These are phyloP conservation scores for Triplophysa rosa DNA, from an alignment of 2,113 vertebrate genomes.

Conservation along the genomic window DNA sequence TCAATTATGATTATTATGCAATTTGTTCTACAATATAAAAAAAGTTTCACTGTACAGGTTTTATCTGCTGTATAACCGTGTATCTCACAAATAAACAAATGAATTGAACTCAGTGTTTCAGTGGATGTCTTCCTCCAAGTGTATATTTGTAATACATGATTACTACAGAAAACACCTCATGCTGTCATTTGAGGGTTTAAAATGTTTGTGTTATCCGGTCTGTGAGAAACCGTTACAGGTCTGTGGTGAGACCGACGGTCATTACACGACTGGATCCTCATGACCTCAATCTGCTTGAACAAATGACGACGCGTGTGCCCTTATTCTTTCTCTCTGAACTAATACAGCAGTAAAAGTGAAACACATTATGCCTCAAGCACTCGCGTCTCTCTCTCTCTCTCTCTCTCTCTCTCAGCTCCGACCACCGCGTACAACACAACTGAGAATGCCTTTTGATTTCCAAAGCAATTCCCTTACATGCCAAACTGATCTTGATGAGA, in stretches of 20 bases:
- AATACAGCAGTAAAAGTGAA: too few species aligned
- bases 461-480: too few species aligned
- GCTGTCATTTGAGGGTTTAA: not conserved
- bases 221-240: not conserved
- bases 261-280: not conserved
- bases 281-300: slow-evolving; percentile 21
- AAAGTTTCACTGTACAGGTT: too few species aligned
- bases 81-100: too few species aligned
- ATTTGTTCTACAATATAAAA: too few species aligned
- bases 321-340: not conserved
- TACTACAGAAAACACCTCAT: not conserved
- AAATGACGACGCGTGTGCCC: not conserved
- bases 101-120: not conserved
- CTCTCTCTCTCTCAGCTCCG: too few species aligned
- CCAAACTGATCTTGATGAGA: too few species aligned
- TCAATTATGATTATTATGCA: too few species aligned
- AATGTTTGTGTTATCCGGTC: not conserved
- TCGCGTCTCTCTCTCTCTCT: not conserved
- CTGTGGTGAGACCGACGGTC: too few species aligned
- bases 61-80: too few species aligned
- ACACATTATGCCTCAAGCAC: not conserved
- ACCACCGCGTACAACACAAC: too few species aligned
- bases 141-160: not conserved
- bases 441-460: too few species aligned
- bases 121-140: not conserved